A percentile compares a stretch with the other conserved stretches of the same genome.
Evolutionary conservation across 1,140 invertebrate species (phyloP).

Genomic region (Rhagoletis pomonella): DNA sequence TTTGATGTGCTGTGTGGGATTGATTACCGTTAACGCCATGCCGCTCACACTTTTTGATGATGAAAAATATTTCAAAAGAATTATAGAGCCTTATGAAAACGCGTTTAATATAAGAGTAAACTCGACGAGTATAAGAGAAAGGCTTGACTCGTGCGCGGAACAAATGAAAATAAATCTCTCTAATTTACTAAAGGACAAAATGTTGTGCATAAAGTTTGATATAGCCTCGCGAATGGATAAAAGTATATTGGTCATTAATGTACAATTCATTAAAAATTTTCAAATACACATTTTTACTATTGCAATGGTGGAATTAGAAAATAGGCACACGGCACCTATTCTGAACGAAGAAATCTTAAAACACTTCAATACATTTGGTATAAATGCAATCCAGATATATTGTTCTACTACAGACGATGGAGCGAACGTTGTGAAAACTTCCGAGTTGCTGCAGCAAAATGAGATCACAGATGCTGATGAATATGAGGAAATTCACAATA

Average conservation of each 20-base stretch:
- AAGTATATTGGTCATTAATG: slow-evolving; percentile 15
- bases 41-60: slow-evolving; percentile 52
- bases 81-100: slow-evolving; percentile 33
- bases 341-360: slow-evolving; percentile 40
- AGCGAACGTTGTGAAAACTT: slow-evolving; percentile 5
- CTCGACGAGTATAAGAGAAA: slow-evolving; percentile 19
- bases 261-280: slow-evolving; percentile 50
- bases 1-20: slow-evolving; percentile 53
- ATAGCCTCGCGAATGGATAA: neutral
- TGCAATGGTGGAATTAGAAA: slow-evolving; percentile 25
- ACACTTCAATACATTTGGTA: neutral
- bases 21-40: slow-evolving; percentile 33
- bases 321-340: neutral
- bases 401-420: neutral
- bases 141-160: neutral
- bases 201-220: slow-evolving; percentile 31
- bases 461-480: neutral
- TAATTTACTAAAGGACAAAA: slow-evolving; percentile 9
- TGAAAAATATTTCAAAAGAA: slow-evolving; percentile 41
- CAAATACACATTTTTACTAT: slow-evolving; percentile 11
- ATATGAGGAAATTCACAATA: neutral
- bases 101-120: slow-evolving; percentile 20
- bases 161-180: neutral
- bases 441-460: neutral
- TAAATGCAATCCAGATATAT: slow-evolving; percentile 30